Base-by-base conservation (phyloP, 2,797 vertebrate genomes). In the Nothura maculosa region DNA sequence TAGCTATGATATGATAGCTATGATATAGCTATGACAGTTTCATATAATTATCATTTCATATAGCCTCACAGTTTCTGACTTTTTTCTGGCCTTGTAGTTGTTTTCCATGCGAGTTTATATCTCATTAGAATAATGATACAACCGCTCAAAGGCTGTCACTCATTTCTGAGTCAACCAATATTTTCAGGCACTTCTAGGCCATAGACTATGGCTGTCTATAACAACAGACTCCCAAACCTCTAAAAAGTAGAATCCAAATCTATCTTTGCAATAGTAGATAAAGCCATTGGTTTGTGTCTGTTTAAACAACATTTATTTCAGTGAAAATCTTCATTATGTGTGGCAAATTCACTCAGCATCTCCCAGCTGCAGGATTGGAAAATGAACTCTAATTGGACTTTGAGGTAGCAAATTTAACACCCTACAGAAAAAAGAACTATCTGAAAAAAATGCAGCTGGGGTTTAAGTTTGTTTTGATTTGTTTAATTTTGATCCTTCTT, bases 381-480 rank as follows among this genome's bases (percentile, higher is more conserved):
- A 95, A 95, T 94, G 42, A 93, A 83, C 54, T 85, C 64, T 94
- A 95, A 96, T 93, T 95, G 83, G 90, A 96, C 90, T 93, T 91
- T 89, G 93, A 93, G 96, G 90, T 90, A 91, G 85, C 50, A 94
- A 95, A 95, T 93, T 77, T 77, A 22, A 92, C 45, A 90, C 75
- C 90, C 40, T 72, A 88, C 83, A 91, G 81, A n/a, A 93, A 94
- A 92, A 96, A 90, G 80, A 92, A 58, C 47, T 67, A 57, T 79
- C 72, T 82, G 55, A 91, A 88, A 94, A 90, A 90, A 88, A 86
- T 93, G 91, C 96, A 96, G 96, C 94, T 96, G 96, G 62, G 67
- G 34, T 93, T 92, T 94, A 92, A 58, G 94, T 93, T 96, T 96
- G 94, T 95, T 95, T 95, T 93, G 75, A 36, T 93, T 94, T 93